Evolutionary conservation across 2,797 vertebrate genomes (phyloP), one percentile per base, ranked within the genome.

Genomic region (Anolis apletophallus): DNA sequence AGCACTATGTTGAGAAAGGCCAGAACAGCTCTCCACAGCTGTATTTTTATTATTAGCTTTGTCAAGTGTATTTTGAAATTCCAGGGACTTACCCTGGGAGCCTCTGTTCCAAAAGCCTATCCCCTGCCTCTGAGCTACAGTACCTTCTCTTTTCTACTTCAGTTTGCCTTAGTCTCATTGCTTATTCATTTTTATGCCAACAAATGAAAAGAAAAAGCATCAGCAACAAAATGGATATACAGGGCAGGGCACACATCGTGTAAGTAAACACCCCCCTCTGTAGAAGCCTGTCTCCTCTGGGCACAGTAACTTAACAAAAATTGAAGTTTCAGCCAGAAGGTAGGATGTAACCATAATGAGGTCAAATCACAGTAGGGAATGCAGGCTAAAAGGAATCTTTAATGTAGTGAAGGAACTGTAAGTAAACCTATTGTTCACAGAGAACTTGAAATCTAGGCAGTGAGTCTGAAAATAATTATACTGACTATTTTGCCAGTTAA

Each of bases 201-300:
- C 67, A 88, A 72, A 89, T 88, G 64, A 55, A 64, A 55, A 77
- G n/a, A 12, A 67, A 23, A 1, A 86, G 82, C 23, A 74, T 57
- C 40, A 69, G 32, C 3, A 52, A 79, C 0, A 76, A 85, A 73
- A 17, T 50, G 12, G 40, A 64, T 32, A 46, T 13, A 14, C 19
- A 34, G 23, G 64, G 73, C 84, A 34, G 23, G 64, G 73, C 84
- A 75, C 16, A 64, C 10, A 78, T 76, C 36, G 1, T 36, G 10
- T 0, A 67, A 0, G 12, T 59, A 72, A 84, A 87, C 59, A 75
- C 13, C 5, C 2, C 80, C 84, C 32, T 80, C 10, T 0, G 0
- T 21, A 59, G 0, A 3, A 14, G 46, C 52, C 89, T 73, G 69
- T 82, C 57, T 90, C 84, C 81, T 80, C 52, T 83, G 34, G 26